Evolutionary conservation across 2,113 vertebrate species (phyloP), one percentile per base, ranked within the genome.

Genomic region (Phalacrocorax brasilianus): DNA sequence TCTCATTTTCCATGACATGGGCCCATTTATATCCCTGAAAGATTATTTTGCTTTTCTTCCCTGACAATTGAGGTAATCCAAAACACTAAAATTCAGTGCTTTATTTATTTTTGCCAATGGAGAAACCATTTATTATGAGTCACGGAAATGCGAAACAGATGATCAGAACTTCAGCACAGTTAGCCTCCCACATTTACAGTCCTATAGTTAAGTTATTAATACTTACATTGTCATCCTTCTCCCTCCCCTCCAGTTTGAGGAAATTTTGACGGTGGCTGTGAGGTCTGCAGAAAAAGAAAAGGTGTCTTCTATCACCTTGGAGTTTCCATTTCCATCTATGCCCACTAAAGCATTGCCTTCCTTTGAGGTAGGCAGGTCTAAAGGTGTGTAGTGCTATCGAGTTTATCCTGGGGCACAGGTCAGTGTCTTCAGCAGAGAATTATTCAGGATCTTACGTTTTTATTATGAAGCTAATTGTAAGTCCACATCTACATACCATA

Each of bases 191-290:
- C 13, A 28, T 56, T 68, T 89, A 27, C 18, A 52, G 24, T 49
- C 24, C 45, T 62, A 1, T 66, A 49, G 33, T 67, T 61, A 63
- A 45, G 14, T 14, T 67, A 59, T 23, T n/a, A 63, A 35, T 27
- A 15, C 18, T 93, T 71, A 40, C 1, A 0, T 30, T 82, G 19
- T 49, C 14, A 38, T 88, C 35, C 14, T 59, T 82, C 16, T 65
- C 14, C 32, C 5, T 76, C 14, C 13, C 9, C 23, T 82, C 12
- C 19, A 27, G 24, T 83, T 12, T 76, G 49, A n/a, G 24, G 24
- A 90, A 62, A 47, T 70, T 42, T 2, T 65, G 56, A 21, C 0
- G 1, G 22, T 76, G 44, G 18, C 22, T 0, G 0, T 40, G 68
- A 95, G 23, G 42, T 85, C n/a, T 93, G 32, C 23, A 73, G 44